A percentile compares a stretch with the other conserved stretches of the same genome.
phyloP scores from a whole-genome alignment of 2,888 invertebrate species.

The Linnaemya vulpina region DNA sequence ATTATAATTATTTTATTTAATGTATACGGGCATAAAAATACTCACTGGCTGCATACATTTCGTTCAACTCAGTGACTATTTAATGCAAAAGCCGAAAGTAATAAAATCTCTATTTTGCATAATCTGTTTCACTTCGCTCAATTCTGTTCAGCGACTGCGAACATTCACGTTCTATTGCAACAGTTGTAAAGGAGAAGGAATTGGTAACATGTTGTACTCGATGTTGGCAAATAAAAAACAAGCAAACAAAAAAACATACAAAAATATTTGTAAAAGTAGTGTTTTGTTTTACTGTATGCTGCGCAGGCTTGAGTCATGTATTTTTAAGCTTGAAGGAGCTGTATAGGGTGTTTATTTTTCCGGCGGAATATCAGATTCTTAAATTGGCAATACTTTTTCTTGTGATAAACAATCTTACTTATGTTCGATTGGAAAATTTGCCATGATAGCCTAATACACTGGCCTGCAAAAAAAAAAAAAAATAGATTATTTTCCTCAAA shows the following conservation, averaged over 20 bases:
- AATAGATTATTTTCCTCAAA: no score
- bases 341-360: not conserved
- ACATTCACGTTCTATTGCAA: slow-evolving; percentile 19
- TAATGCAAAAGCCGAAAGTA: slow-evolving; percentile 28
- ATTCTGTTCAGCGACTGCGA: not conserved
- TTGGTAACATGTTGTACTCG: not conserved
- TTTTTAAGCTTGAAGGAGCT: slow-evolving; percentile 12
- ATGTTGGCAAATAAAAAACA: slow-evolving; percentile 26
- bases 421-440: no score
- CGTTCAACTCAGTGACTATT: not conserved
- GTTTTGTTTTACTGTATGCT: slow-evolving; percentile 14
- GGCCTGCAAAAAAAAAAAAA: no score
- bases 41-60: not conserved
- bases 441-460: no score
- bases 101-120: slow-evolving; percentile 42
- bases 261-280: slow-evolving; percentile 28
- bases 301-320: not conserved
- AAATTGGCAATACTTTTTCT: no score
- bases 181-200: not conserved
- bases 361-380: no score
- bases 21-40: slow-evolving; percentile 7
- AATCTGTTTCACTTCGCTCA: not conserved
- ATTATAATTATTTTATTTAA: slow-evolving; percentile 15
- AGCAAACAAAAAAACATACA: not conserved
- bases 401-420: no score